phyloP scores from a whole-genome alignment of 2,888 invertebrate species.

The Candidula unifasciata region DNA sequence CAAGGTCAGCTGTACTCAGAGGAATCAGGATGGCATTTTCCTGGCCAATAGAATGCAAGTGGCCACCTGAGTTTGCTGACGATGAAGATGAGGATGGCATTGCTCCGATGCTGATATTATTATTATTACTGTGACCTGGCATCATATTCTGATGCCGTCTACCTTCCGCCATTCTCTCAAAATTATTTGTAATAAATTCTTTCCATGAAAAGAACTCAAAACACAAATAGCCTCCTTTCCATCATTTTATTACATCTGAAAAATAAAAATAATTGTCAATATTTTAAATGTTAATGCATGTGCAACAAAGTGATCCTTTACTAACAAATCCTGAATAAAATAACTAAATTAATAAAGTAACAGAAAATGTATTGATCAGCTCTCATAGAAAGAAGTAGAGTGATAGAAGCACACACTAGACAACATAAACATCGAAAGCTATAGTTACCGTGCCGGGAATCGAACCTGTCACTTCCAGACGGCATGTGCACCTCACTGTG shows the following conservation, averaged over 20 bases:
- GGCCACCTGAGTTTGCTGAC: background rate
- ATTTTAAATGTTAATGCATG: too few species aligned
- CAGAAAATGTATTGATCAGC: too few species aligned
- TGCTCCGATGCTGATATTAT: slow-evolving; percentile 19
- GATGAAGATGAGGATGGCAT: background rate
- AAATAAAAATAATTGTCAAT: background rate
- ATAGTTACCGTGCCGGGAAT: too few species aligned
- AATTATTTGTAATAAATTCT: background rate
- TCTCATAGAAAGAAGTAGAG: too few species aligned
- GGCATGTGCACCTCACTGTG: too few species aligned
- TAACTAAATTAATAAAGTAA: too few species aligned
- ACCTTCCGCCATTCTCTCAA: slow-evolving; percentile 25
- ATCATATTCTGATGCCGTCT: slow-evolving; percentile 29
- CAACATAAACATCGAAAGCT: too few species aligned
- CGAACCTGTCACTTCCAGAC: too few species aligned
- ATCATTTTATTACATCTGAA: background rate
- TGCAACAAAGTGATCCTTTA: too few species aligned
- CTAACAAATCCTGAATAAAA: too few species aligned
- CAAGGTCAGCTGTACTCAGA: slow-evolving; percentile 42
- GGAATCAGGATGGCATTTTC: slow-evolving; percentile 49
- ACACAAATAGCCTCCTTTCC: background rate
- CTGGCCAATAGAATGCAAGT: slow-evolving; percentile 1
- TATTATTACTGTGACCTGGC: slow-evolving; percentile 13
- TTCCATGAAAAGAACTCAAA: background rate
- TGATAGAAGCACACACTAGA: too few species aligned